phyloP scores from a whole-genome alignment of 2,797 vertebrate species.

The Aulostomus chinensis region DNA sequence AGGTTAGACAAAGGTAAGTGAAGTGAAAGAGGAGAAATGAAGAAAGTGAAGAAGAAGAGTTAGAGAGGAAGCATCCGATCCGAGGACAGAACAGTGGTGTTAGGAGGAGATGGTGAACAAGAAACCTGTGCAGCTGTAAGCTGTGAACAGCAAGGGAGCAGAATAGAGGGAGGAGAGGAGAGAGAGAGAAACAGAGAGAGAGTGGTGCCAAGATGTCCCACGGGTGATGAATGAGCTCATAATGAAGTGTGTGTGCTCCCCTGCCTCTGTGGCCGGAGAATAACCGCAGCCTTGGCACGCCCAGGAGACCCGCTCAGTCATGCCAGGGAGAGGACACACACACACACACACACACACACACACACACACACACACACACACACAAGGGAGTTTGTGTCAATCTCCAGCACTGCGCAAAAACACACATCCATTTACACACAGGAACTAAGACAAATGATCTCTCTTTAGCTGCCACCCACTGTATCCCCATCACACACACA shows the following conservation, averaged over 20 bases:
- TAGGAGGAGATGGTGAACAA: constrained; percentile 20
- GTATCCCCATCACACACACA: constrained; percentile 14
- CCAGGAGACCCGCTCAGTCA: constrained; percentile 43
- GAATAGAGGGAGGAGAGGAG: constrained; percentile 45
- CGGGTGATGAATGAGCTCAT: constrained; percentile 79
- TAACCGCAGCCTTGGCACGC: constrained; percentile 68
- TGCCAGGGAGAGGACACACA: constrained; percentile 39
- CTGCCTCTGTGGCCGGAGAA: constrained; percentile 61
- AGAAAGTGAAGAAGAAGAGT: constrained; percentile 1
- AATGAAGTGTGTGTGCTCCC: constrained; percentile 76
- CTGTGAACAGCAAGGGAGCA: constrained; percentile 4
- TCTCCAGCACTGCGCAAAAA: constrained; percentile 15
- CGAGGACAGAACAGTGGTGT: constrained; percentile 4
- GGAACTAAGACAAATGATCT: constrained; percentile 47
- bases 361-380: constrained; percentile 2
- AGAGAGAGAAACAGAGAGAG: constrained; percentile 32
- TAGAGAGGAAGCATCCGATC: constrained; percentile 8
- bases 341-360: neutral
- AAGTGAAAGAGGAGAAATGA: constrained; percentile 8
- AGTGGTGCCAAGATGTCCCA: constrained; percentile 69
- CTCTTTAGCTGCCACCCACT: constrained; percentile 33
- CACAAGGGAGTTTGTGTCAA: constrained; percentile 18
- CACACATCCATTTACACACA: constrained; percentile 28
- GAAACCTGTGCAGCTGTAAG: constrained; percentile 36
- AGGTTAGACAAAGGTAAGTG: constrained; percentile 47